Base-by-base conservation (phyloP, 2,797 vertebrate species). In the Neosilurus hyrtlii region DNA sequence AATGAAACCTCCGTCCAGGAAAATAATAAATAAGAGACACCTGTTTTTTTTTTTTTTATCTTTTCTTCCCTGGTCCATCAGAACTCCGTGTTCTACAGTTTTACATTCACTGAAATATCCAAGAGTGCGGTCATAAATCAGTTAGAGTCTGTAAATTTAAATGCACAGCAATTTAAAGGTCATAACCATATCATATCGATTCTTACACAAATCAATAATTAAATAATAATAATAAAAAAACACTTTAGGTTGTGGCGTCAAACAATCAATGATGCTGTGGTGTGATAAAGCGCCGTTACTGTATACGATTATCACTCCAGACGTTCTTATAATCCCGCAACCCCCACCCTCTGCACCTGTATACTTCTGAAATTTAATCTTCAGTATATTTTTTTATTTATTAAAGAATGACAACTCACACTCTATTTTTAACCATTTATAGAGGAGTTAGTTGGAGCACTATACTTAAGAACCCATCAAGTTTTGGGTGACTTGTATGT, bases 1-100 rank as follows among this genome's bases (percentile, higher is more conserved):
- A 70, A 83, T 71, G 24, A 35, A 59, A 24, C 2, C 56, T 62
- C 11, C 26, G 7, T 83, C 82, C 65, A 83, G 75, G 63, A 78
- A 68, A 72, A 71, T 78, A 72, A 71, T 30, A 22, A 67, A 49
- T 51, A 71, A 78, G 66, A 78, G 65, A 83, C 82, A 83, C 62
- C 72, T 67, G 82, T 78, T 83, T 35, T 68, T 56, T 54, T 51
- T 57, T 35, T 9, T 24, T 22, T 22, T 22, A n/a, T 62, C 9
- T 24, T 65, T 54, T 54, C 56, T 54, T n/a, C 16, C n/a, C 71
- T 20, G 56, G 65, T 56, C 22, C n/a, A 20, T 61, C n/a, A 62
- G 54, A 49, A n/a, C 56, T 16, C n/a, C 5, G 10, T 24, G 9
- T 66, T 22, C 37, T 10, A 37, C 11, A 30, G 63, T 35, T 35